These are phyloP conservation scores for Tenebrio molitor DNA, from an alignment of 1,140 invertebrate genomes.

Conservation along the genomic window DNA sequence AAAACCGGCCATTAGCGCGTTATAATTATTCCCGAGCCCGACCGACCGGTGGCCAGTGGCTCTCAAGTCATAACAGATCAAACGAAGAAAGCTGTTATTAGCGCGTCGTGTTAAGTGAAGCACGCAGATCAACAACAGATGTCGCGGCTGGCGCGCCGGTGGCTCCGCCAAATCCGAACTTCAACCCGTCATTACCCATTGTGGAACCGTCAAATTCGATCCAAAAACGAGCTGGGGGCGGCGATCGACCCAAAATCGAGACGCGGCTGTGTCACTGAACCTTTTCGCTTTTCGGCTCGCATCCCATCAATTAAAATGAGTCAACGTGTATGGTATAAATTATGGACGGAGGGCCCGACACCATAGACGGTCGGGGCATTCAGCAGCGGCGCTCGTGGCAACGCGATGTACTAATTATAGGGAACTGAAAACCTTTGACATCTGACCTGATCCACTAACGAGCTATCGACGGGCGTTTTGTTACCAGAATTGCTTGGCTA, in stretches of 20 bases:
- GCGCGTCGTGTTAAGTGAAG: slow-evolving; percentile 14
- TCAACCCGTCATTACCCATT: slow-evolving; percentile 34
- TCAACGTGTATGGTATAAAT: slow-evolving; percentile 16
- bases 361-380: slow-evolving; percentile 11
- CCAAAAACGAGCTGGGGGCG: slow-evolving; percentile 21
- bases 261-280: slow-evolving; percentile 5
- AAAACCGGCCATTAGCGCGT: slow-evolving; percentile 19
- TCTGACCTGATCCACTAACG: slow-evolving; percentile 67
- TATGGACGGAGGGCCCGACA: slow-evolving; percentile 21
- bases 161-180: neutral
- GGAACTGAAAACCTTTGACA: slow-evolving; percentile 67
- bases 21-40: slow-evolving; percentile 28
- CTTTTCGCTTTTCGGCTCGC: slow-evolving; percentile 20
- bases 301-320: slow-evolving; percentile 36
- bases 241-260: slow-evolving; percentile 9
- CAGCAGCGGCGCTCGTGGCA: slow-evolving; percentile 54
- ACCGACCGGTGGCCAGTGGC: slow-evolving; percentile 25
- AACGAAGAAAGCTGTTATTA: slow-evolving; percentile 31
- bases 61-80: slow-evolving; percentile 35
- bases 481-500: slow-evolving; percentile 56
- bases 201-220: slow-evolving; percentile 21
- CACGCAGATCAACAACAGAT: slow-evolving; percentile 35
- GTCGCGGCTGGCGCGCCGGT: neutral
- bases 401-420: slow-evolving; percentile 65
- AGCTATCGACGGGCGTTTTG: slow-evolving; percentile 64